Base-by-base conservation (phyloP, 2,797 vertebrate genomes). In the Anguilla pacifica region DNA sequence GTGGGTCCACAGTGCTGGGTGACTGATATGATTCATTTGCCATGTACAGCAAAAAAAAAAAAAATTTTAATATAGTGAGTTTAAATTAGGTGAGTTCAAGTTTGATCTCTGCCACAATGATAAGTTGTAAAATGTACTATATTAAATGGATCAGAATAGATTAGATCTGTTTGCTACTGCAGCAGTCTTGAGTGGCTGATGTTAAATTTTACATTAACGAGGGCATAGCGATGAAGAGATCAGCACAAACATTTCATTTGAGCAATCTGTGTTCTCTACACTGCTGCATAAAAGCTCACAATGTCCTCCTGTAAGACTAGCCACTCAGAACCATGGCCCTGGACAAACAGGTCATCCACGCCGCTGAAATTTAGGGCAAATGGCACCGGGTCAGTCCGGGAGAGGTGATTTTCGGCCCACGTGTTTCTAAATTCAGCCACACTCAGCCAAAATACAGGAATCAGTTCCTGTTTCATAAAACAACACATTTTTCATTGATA, bases 291-390 rank as follows among this genome's bases (percentile, higher is more conserved):
- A 82, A 51, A 49, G 72, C 15, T 77, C 35, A n/a, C 35, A 77
- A 1, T 25, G 31, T 49, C 39, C 39, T 70, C 22, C 49, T 70
- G 81, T 19, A 49, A 84, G 57, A 25, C 13, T 67, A n/a, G 31
- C 53, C 13, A 39, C 28, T 25, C 43, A 49, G 25, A 51, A 49
- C 79, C 10, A 13, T 77, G 72, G 13, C 31, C 72, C 35, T 15
- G 25, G 7, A n/a, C 70, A 31, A 81, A 81, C 77, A 49, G 79
- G 22, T 82, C 22, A 49, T 93, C 92, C 89, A 90, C 87, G 87
- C 90, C 91, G 92, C 90, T 90, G 92, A 90, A 88, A 92, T 91
- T 57, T 22, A 59, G 46, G 55, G 55, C 28, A 84, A 70, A 84
- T 83, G 2, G 19, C 46, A 85, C 39, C 39, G 2, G 51, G 67